Percentiles rank a stretch among this genome's conserved stretches.
Evolutionary conservation across 2,113 vertebrate genomes (phyloP).

Genomic region (Abramis brama): DNA sequence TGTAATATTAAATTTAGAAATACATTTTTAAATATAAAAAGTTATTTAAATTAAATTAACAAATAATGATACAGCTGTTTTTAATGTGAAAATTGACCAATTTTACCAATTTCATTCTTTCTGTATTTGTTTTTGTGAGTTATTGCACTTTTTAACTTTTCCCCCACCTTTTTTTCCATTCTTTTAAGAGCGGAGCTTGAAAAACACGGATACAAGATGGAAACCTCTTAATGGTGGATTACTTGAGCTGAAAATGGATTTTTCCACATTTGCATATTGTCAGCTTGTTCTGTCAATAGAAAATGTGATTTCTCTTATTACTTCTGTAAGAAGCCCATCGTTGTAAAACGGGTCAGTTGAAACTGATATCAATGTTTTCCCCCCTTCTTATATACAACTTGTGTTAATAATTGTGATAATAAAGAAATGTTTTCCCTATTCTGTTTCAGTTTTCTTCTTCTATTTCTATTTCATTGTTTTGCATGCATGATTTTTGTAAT

Average conservation of each 20-base stretch:
- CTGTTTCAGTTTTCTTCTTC: not conserved
- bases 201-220: slow-evolving; percentile 99
- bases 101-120: not conserved
- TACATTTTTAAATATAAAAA: too few relatives aligned
- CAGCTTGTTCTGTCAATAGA: slow-evolving; percentile 22
- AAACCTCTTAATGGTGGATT: slow-evolving; percentile 86
- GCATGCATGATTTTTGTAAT: not conserved
- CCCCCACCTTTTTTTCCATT: slow-evolving; percentile 51
- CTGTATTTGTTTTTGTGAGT: slow-evolving; percentile 38
- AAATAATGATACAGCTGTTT: not conserved
- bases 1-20: too few relatives aligned
- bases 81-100: not conserved
- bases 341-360: slow-evolving; percentile 63
- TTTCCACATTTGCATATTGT: slow-evolving; percentile 61
- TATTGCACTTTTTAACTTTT: not conserved
- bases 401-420: slow-evolving; percentile 49
- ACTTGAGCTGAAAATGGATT: not conserved
- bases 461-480: not conserved
- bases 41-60: not conserved
- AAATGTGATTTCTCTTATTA: slow-evolving; percentile 45
- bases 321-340: slow-evolving; percentile 60
- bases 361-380: slow-evolving; percentile 38
- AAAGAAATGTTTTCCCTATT: slow-evolving; percentile 41
- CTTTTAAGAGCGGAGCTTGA: slow-evolving; percentile 92
- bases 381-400: slow-evolving; percentile 14